Evolutionary conservation across 2,797 vertebrate genomes (phyloP).

Genomic region (Sylvilagus floridanus): DNA sequence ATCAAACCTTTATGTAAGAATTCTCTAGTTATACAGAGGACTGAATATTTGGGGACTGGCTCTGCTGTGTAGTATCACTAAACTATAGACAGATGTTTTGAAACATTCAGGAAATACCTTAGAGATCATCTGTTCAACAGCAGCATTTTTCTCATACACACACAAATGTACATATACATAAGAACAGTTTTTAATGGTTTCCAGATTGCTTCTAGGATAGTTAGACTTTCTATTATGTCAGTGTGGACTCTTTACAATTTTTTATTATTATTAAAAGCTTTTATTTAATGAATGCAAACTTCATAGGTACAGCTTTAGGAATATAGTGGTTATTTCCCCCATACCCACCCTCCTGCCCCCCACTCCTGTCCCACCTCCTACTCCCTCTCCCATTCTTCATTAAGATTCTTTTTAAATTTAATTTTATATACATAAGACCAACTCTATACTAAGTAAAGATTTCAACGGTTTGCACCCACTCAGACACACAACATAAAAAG

Average conservation of each 20-base stretch:
- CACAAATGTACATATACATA: neutral
- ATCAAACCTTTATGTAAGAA: constrained; percentile 10
- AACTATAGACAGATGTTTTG: neutral
- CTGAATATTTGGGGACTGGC: constrained; percentile 27
- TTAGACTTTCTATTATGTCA: neutral
- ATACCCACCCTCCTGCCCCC: too few species aligned
- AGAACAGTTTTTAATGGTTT: neutral
- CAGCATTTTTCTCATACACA: neutral
- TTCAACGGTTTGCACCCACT: too few species aligned
- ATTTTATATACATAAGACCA: too few species aligned
- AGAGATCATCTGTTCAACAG: neutral
- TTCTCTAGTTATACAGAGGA: neutral
- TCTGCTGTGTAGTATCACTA: neutral
- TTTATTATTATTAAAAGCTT: too few species aligned
- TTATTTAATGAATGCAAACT: too few species aligned
- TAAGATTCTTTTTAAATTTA: too few species aligned
- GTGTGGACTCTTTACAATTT: neutral
- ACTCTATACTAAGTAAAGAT: too few species aligned
- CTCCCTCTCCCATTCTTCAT: too few species aligned
- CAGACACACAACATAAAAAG: too few species aligned
- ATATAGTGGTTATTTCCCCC: too few species aligned
- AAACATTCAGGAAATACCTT: neutral
- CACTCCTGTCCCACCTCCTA: too few species aligned
- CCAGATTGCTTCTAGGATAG: neutral
- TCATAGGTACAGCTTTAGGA: too few species aligned